These are phyloP conservation scores for Myrmophylax atrothorax DNA, from an alignment of 2,113 vertebrate genomes.

Conservation along the genomic window DNA sequence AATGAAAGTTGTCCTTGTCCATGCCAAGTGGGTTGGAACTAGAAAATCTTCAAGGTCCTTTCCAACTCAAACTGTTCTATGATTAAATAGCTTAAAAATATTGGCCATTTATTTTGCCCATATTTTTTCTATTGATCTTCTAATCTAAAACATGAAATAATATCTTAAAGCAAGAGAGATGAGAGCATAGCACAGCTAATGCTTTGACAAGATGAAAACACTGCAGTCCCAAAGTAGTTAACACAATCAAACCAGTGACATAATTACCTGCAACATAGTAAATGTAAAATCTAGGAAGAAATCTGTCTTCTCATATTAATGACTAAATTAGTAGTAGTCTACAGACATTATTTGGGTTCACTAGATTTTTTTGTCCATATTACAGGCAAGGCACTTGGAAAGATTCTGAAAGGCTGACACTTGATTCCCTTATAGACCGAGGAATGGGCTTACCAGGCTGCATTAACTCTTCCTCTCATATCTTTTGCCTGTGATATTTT, in stretches of 20 bases:
- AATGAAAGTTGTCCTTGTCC: not conserved
- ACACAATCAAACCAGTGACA: not conserved
- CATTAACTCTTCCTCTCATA: not conserved
- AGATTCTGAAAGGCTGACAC: not conserved
- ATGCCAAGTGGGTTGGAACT: not conserved
- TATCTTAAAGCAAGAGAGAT: not conserved
- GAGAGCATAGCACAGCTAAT: not conserved
- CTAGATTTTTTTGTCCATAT: not conserved
- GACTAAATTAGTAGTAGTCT: not conserved
- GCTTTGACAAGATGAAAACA: not conserved
- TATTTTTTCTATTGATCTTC: not conserved
- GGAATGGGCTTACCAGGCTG: not conserved
- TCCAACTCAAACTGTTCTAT: not conserved
- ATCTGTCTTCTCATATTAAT: not conserved
- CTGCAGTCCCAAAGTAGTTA: not conserved
- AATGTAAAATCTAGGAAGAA: not conserved
- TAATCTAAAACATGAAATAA: not conserved
- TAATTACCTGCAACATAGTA: not conserved
- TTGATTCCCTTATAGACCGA: not conserved
- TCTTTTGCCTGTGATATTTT: not conserved
- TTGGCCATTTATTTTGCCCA: not conserved
- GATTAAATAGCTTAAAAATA: not conserved
- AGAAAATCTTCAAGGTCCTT: not conserved
- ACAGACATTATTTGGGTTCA: not conserved
- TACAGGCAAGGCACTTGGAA: not conserved